phyloP scores from a whole-genome alignment of 1,140 invertebrate species.

The Drosophila azteca region DNA sequence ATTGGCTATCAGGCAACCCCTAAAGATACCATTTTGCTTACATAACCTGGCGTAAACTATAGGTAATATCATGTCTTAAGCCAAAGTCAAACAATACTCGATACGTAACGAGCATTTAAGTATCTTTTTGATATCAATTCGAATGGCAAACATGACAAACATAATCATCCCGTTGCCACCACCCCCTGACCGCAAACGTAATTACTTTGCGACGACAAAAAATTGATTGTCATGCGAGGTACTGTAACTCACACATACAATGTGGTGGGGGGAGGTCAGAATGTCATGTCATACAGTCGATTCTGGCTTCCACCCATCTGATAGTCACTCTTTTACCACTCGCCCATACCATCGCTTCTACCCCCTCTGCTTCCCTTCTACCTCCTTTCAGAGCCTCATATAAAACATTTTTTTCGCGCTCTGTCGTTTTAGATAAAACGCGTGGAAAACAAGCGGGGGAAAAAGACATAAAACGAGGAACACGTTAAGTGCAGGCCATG shows the following conservation, averaged over 20 bases:
- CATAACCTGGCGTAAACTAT: too few relatives aligned
- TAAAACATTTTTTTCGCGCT: conserved; percentile 31
- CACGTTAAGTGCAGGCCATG: conserved; percentile 64
- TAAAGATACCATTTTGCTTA: too few relatives aligned
- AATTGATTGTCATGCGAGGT: neutral
- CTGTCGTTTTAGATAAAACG: conserved; percentile 36
- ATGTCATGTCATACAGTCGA: conserved; percentile 28
- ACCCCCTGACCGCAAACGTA: neutral
- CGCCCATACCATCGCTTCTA: too few relatives aligned
- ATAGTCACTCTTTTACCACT: too few relatives aligned
- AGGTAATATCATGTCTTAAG: too few relatives aligned
- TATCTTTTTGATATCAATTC: neutral
- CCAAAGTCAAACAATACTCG: too few relatives aligned
- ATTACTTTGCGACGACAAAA: conserved; percentile 10
- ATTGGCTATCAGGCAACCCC: too few relatives aligned
- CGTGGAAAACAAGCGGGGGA: conserved; percentile 23
- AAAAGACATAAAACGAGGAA: conserved; percentile 59
- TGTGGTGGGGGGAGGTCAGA: neutral
- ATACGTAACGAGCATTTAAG: too few relatives aligned
- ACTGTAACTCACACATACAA: neutral
- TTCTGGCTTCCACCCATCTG: neutral
- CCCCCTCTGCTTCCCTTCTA: too few relatives aligned
- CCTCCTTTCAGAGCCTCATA: conserved; percentile 13
- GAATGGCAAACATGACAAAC: conserved; percentile 1
- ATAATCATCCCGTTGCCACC: neutral